Base-by-base conservation (phyloP, 2,797 vertebrate species). In the Hippoglossus hippoglossus region DNA sequence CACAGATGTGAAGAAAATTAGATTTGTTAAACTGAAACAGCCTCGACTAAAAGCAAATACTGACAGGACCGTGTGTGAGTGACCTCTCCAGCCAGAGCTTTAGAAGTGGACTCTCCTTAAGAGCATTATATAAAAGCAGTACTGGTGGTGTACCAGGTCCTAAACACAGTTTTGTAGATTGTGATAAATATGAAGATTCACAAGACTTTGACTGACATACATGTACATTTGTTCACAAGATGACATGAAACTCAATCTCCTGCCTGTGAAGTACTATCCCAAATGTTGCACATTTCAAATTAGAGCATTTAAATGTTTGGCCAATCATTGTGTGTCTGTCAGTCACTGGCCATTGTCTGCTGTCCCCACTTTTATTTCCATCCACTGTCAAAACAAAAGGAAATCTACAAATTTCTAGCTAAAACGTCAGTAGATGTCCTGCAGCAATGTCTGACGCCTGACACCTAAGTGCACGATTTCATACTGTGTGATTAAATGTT, bases 391-490 rank as follows among this genome's bases (percentile, higher is more conserved):
- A 39, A 39, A 39, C 15, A 46, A 46, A 46, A 46, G 18, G 44
- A 8, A 46, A 19, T 46, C 41, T 44, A 18, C 21, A 55, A 73
- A 79, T 44, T 49, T 46, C 47, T 18, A 69, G 34, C 25, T 19
- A 5, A 28, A 64, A 60, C 76, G 50, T 62, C 55, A 75, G 26
- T 26, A 1, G 6, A 63, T 24, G 25, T 34, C 47, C 49, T 49
- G 36, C 57, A 62, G 31, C 49, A 8, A 6, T 49, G 25, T 70
- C 26, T 61, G 67, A 49, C 2, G 16, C 31, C 55, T 64, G n/a
- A 24, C 60, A 51, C 49, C 50, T 76, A 79, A 84, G 63, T 68
- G 79, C 53, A 63, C 53, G 3, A 66, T 74, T 80, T 81, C 54
- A 71, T 63, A 36, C 39, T 5, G 4, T 62, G 25, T 57, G 62